A percentile compares a stretch with the other conserved stretches of the same genome.
Conservation (phyloP, 1,140 invertebrate genomes). For the Drosophila jambulina region DNA sequence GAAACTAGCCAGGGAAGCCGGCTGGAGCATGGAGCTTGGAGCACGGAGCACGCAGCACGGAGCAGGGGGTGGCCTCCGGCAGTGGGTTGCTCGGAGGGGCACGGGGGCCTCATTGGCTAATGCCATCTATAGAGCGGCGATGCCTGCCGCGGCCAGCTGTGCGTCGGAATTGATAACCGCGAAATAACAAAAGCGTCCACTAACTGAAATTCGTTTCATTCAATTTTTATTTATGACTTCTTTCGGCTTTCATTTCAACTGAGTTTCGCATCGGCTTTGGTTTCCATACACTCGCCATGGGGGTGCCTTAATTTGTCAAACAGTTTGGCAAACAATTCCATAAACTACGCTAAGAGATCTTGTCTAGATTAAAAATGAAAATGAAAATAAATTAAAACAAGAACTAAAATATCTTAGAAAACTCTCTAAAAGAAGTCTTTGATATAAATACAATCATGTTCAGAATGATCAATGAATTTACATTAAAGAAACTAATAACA, state of each 20-base stretch:
- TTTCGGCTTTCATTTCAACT: slow-evolving; percentile 51
- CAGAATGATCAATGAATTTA: background rate
- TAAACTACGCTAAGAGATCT: background rate
- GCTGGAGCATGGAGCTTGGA: background rate
- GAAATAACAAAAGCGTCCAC: slow-evolving; percentile 77
- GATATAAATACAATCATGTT: background rate
- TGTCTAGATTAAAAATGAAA: background rate
- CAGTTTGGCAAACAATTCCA: background rate
- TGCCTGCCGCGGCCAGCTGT: slow-evolving; percentile 66
- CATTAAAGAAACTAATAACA: background rate
- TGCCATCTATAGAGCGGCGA: slow-evolving; percentile 47
- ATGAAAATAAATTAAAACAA: background rate
- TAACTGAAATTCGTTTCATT: slow-evolving; percentile 67
- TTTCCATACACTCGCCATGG: slow-evolving; percentile 11
- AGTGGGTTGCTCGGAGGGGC: background rate
- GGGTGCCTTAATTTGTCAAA: slow-evolving; percentile 7
- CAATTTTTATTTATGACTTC: slow-evolving; percentile 68
- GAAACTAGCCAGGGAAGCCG: slow-evolving; percentile 47
- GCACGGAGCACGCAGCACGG: background rate
- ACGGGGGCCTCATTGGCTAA: slow-evolving; percentile 65
- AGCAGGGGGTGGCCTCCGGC: slow-evolving; percentile 1
- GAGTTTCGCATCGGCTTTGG: slow-evolving; percentile 36
- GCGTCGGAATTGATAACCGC: slow-evolving; percentile 76
- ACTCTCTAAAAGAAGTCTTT: background rate
- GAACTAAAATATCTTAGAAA: background rate